These are phyloP conservation scores for Ondatra zibethicus DNA, from an alignment of 2,113 vertebrate species.

Conservation along the genomic window DNA sequence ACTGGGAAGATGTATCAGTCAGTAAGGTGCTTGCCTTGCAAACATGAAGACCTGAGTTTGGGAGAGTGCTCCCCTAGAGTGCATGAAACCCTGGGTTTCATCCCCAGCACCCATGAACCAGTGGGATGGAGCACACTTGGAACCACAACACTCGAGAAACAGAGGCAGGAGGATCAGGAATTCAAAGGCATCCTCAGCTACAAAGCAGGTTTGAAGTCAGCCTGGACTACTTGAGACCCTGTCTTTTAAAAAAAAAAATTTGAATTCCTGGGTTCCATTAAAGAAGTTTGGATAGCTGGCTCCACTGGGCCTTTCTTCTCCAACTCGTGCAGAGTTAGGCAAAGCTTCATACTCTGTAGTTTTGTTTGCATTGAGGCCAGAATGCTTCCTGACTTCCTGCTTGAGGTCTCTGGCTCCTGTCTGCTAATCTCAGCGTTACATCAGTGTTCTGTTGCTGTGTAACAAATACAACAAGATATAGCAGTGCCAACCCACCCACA, in stretches of 20 bases:
- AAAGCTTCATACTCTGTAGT: not conserved
- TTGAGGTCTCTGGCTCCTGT: not conserved
- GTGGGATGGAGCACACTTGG: not conserved
- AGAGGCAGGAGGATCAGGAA: not conserved
- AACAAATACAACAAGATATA: not conserved
- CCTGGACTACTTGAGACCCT: not conserved
- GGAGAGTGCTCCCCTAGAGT: rapidly evolving
- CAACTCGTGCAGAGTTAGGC: not conserved
- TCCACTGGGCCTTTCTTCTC: not conserved
- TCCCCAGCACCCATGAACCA: too few species aligned
- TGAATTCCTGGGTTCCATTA: not conserved
- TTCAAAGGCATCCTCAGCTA: not conserved
- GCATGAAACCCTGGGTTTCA: too few species aligned
- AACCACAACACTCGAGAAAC: not conserved
- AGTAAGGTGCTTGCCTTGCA: not conserved
- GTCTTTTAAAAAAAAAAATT: not conserved
- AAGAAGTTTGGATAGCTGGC: not conserved
- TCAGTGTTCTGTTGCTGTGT: not conserved
- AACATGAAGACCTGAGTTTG: not conserved
- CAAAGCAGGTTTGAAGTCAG: not conserved
- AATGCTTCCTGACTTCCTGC: not conserved
- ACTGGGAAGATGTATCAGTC: not conserved
- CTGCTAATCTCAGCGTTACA: not conserved
- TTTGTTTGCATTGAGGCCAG: not conserved
- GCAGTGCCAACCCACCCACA: not conserved